Evolutionary conservation across 2,113 vertebrate genomes (phyloP).

Genomic region (Festucalex cinctus): DNA sequence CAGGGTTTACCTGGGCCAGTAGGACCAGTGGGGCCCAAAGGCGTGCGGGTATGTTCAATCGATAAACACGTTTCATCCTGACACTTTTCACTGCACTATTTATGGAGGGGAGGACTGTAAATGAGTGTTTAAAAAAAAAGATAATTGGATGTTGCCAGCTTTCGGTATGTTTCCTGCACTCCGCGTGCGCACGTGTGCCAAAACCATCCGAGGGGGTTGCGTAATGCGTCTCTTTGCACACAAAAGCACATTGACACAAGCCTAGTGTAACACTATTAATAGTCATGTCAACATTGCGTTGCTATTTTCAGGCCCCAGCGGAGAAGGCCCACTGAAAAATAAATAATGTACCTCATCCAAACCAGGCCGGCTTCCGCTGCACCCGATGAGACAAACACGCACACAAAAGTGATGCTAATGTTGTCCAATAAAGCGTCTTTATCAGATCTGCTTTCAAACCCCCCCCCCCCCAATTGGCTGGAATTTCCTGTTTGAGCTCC

Average conservation of each 20-base stretch:
- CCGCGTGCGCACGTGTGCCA: slow-evolving; percentile 9
- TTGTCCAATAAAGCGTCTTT: slow-evolving; percentile 70
- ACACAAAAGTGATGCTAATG: slow-evolving; percentile 54
- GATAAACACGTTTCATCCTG: background rate
- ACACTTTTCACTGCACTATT: slow-evolving; percentile 8
- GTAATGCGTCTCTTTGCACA: slow-evolving; percentile 20
- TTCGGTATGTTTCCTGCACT: slow-evolving; percentile 4
- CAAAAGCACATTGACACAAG: slow-evolving; percentile 29
- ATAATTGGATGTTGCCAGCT: slow-evolving; percentile 7
- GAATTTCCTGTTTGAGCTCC: slow-evolving; percentile 80
- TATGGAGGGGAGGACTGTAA: background rate
- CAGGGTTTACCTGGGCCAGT: slow-evolving; percentile 95
- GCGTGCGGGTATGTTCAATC: slow-evolving; percentile 85
- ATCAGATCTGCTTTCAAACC: slow-evolving; percentile 55
- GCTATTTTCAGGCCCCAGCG: slow-evolving; percentile 24
- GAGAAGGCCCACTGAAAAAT: slow-evolving; percentile 13
- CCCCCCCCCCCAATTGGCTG: slow-evolving; percentile 67
- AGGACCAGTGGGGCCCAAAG: slow-evolving; percentile 92
- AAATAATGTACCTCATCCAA: slow-evolving; percentile 39
- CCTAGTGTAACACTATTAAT: slow-evolving; percentile 30
- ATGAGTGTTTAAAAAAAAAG: background rate
- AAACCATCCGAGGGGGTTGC: slow-evolving; percentile 11
- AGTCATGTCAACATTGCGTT: slow-evolving; percentile 37
- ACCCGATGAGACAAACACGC: slow-evolving; percentile 34
- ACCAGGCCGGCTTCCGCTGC: slow-evolving; percentile 33